Conservation (phyloP, 2,888 invertebrate genomes). For the Oxystoma pomonae region DNA sequence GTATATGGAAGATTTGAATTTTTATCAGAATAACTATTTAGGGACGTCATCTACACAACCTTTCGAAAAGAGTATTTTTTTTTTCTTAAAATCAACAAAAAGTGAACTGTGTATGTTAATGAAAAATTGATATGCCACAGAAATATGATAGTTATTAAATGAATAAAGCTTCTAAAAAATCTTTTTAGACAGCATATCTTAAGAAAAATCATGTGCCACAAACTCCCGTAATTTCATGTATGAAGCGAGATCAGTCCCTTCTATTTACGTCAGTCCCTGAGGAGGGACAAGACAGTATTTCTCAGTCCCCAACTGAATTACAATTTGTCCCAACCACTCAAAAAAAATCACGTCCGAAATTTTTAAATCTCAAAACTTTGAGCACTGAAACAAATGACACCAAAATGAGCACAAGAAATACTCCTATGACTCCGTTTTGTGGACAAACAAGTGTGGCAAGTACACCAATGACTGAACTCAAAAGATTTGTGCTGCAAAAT, state of each 20-base stretch:
- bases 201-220: constrained; percentile 15
- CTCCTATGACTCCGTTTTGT: constrained; percentile 49
- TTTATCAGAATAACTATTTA: too few species aligned
- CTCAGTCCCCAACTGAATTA: constrained; percentile 19
- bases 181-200: neutral
- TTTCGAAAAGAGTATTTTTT: too few species aligned
- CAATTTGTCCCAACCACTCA: constrained; percentile 12
- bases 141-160: too few species aligned
- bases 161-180: too few species aligned
- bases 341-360: constrained; percentile 42
- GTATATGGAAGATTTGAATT: too few species aligned
- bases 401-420: constrained; percentile 4
- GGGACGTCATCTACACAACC: too few species aligned
- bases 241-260: constrained; percentile 75
- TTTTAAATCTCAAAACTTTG: constrained; percentile 42
- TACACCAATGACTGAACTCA: constrained; percentile 68
- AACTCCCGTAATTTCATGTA: constrained; percentile 50
- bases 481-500: constrained; percentile 66
- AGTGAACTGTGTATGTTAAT: too few species aligned
- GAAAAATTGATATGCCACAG: too few species aligned
- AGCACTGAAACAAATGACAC: constrained; percentile 36
- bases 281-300: constrained; percentile 52
- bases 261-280: constrained; percentile 82
- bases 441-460: constrained; percentile 73
- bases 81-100: too few species aligned